phyloP scores from a whole-genome alignment of 2,113 vertebrate species.

The Zootoca vivipara region DNA sequence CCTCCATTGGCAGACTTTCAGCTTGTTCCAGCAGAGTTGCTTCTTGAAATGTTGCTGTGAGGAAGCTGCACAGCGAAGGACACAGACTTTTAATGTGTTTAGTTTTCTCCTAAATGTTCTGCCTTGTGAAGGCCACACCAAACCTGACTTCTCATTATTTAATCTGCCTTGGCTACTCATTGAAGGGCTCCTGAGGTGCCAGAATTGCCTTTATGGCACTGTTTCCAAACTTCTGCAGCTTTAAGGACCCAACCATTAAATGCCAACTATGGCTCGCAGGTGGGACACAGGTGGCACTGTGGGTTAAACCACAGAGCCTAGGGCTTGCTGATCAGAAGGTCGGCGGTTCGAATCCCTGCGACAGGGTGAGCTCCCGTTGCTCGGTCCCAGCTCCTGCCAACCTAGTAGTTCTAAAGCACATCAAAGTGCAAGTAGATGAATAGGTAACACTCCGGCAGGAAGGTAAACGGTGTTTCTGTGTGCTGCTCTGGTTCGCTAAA shows the following conservation, averaged over 20 bases:
- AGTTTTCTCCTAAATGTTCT: neutral
- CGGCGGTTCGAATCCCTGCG: too few relatives aligned
- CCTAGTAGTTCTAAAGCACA: too few relatives aligned
- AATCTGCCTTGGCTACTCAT: neutral
- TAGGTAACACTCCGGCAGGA: too few relatives aligned
- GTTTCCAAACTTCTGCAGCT: neutral
- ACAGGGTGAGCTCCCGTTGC: too few relatives aligned
- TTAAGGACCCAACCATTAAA: neutral
- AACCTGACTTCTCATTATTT: neutral
- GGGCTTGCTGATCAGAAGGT: too few relatives aligned
- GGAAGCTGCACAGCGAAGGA: neutral
- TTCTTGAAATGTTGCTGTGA: neutral
- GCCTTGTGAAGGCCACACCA: neutral
- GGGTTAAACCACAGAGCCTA: too few relatives aligned
- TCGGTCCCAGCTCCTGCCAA: too few relatives aligned
- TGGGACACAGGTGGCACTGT: too few relatives aligned
- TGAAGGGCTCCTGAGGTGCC: neutral
- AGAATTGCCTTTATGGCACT: neutral
- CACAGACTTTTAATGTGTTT: neutral
- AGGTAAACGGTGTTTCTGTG: too few relatives aligned
- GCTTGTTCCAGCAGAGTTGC: neutral
- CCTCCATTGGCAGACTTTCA: neutral
- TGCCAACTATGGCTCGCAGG: neutral
- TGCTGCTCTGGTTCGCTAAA: too few relatives aligned
- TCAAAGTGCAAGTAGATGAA: too few relatives aligned